Conservation (phyloP, 2,797 vertebrate species). For the Nyctibius grandis region DNA sequence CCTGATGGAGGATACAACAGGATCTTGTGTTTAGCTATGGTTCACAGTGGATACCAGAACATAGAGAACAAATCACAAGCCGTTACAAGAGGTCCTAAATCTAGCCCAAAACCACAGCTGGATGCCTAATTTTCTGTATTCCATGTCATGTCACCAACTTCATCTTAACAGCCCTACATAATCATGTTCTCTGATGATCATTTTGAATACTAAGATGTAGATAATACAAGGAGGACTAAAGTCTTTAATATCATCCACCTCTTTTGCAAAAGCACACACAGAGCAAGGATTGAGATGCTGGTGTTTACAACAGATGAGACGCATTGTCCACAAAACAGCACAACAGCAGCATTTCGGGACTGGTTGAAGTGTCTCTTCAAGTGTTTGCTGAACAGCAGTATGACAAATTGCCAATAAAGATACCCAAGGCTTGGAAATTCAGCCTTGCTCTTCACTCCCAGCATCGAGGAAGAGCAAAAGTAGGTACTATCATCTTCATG, state of each 20-base stretch:
- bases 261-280: background rate
- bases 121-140: background rate
- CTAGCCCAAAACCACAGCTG: background rate
- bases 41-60: background rate
- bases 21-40: background rate
- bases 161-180: background rate
- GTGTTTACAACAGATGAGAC: background rate
- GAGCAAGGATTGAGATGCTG: background rate
- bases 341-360: background rate
- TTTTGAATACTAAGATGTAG: background rate
- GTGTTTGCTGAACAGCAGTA: background rate
- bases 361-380: background rate
- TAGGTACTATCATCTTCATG: background rate
- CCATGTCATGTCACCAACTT: background rate
- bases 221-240: background rate
- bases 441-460: background rate
- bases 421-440: background rate
- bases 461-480: background rate
- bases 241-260: background rate
- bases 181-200: background rate
- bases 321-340: background rate
- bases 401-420: background rate
- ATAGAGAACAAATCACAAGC: background rate
- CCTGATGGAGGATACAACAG: fast-evolving
- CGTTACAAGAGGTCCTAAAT: background rate